Percentiles rank a stretch among this genome's conserved stretches.
Evolutionary conservation across 2,888 invertebrate species (phyloP).

Genomic region (Ochropleura plecta): DNA sequence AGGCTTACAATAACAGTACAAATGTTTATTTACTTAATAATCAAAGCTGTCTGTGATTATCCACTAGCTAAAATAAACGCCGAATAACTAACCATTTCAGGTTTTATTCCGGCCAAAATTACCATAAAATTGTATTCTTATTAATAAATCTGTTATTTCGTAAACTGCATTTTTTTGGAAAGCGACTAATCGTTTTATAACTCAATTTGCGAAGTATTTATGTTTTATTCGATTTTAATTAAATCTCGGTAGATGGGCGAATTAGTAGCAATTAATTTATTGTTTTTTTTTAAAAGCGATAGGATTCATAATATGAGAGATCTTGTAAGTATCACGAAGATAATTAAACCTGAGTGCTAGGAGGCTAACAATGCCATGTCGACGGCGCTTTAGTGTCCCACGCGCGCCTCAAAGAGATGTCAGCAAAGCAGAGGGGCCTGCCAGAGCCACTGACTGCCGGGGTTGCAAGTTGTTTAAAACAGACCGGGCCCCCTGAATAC

Average conservation of each 20-base stretch:
- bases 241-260: constrained; percentile 10
- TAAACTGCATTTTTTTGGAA: constrained; percentile 41
- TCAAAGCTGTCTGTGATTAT: not conserved
- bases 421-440: too few relatives aligned
- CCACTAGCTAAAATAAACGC: not conserved
- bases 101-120: constrained; percentile 13
- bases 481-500: too few relatives aligned
- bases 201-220: constrained; percentile 41
- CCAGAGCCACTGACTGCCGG: too few relatives aligned
- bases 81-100: not conserved
- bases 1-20: not conserved
- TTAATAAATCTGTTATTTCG: constrained; percentile 28
- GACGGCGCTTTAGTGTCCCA: too few relatives aligned
- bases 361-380: too few relatives aligned
- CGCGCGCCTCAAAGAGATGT: too few relatives aligned
- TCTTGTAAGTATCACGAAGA: not conserved
- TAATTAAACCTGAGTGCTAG: not conserved
- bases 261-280: constrained; percentile 22
- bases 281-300: constrained; percentile 7
- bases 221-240: constrained; percentile 57
- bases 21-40: not conserved
- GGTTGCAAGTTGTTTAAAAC: too few relatives aligned
- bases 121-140: constrained; percentile 21
- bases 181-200: constrained; percentile 53
- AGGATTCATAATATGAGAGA: not conserved